Conservation (phyloP, 2,113 vertebrate genomes). For the Oriolus oriolus region DNA sequence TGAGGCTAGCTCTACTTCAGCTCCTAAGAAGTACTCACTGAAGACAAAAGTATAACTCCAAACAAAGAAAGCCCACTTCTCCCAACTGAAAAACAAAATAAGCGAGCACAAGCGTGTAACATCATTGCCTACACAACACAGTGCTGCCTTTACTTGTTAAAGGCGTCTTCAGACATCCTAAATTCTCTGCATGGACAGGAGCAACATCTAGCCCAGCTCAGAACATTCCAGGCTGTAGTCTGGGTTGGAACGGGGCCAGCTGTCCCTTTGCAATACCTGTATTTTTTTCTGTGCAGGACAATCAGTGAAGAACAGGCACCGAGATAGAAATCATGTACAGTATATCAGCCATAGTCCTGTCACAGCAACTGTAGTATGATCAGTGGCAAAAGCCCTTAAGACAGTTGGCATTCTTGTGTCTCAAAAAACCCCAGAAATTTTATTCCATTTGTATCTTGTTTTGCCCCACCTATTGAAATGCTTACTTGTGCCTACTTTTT, state of each 20-base stretch:
- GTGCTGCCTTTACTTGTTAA: not conserved
- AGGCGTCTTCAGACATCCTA: rapidly evolving
- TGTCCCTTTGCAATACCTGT: not conserved
- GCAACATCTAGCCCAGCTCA: not conserved
- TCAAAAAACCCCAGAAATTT: not conserved
- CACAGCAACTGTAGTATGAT: not conserved
- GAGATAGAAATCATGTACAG: not conserved
- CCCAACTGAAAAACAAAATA: not conserved
- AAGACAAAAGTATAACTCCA: not conserved
- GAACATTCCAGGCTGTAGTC: not conserved
- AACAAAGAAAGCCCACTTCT: not conserved
- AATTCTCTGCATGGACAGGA: not conserved
- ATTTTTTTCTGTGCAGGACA: not conserved
- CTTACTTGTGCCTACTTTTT: not conserved
- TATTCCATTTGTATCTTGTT: not conserved
- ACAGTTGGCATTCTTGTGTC: not conserved
- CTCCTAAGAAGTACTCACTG: not conserved
- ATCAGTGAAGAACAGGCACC: not conserved
- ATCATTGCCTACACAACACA: not conserved
- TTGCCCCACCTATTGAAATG: not conserved
- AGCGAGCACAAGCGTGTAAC: not conserved
- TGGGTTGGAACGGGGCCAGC: not conserved
- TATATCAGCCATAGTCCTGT: not conserved
- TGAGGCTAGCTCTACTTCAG: not conserved
- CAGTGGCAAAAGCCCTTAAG: not conserved